Evolutionary conservation across 2,797 vertebrate species (phyloP).

Genomic region (Macropodus opercularis): DNA sequence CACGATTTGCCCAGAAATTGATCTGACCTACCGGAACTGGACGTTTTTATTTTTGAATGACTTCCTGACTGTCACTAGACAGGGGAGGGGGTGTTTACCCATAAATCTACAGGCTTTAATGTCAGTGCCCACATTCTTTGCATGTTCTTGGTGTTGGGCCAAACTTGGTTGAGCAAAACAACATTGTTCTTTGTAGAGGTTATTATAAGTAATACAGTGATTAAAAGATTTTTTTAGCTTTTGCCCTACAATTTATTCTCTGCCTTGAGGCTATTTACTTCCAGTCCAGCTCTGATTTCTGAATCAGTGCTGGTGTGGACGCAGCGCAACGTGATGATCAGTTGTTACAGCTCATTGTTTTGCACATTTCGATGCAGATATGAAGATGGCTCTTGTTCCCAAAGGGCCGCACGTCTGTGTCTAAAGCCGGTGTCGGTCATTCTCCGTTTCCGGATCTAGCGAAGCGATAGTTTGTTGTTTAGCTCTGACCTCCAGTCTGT

Average conservation of each 20-base stretch:
- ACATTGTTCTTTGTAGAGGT: constrained; percentile 37
- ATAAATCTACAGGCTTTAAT: neutral
- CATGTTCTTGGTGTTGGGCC: constrained; percentile 38
- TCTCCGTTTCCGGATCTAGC: constrained; percentile 33
- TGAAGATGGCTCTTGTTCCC: neutral
- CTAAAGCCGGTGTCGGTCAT: constrained; percentile 13
- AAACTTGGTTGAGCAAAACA: constrained; percentile 48
- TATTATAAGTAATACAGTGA: constrained; percentile 29
- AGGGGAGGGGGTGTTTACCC: constrained; percentile 4
- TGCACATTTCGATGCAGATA: neutral
- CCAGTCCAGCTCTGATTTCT: neutral
- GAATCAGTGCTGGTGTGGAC: too few relatives aligned
- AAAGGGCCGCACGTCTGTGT: constrained; percentile 1
- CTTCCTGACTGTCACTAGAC: too few relatives aligned
- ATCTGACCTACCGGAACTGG: constrained; percentile 9
- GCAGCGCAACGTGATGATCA: neutral
- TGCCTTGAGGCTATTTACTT: neutral
- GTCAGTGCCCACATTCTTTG: constrained; percentile 28
- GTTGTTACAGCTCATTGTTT: neutral
- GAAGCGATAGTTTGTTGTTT: constrained; percentile 32
- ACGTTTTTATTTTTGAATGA: too few relatives aligned
- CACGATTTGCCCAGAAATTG: constrained; percentile 4
- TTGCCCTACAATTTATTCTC: neutral
- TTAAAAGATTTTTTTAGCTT: constrained; percentile 4
- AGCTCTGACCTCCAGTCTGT: constrained; percentile 38